Conservation (phyloP, 37 sponge, comb jelly and placozoan genomes). For the Spongilla lacustris region DNA sequence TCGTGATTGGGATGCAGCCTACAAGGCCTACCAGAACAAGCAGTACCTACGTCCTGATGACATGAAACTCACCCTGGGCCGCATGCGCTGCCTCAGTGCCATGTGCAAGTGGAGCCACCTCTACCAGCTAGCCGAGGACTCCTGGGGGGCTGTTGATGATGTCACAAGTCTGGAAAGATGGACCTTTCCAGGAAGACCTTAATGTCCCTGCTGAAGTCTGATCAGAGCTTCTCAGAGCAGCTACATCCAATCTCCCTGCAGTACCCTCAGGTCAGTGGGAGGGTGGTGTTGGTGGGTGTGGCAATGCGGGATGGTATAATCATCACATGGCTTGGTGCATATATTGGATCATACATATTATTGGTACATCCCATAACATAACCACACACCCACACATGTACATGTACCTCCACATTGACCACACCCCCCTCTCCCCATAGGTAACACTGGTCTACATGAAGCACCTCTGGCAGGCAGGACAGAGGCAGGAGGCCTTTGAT, state of each 20-base stretch:
- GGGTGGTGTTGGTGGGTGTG: not conserved
- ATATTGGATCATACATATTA: not conserved
- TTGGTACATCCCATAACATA: not conserved
- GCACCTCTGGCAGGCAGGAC: constrained; percentile 82
- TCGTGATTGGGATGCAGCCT: constrained; percentile 92
- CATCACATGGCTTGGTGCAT: not conserved
- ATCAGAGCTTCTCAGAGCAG: constrained; percentile 26
- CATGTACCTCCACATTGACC: not conserved
- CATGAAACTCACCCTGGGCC: constrained; percentile 77
- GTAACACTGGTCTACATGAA: constrained; percentile 90
- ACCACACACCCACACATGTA: not conserved
- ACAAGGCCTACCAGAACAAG: constrained; percentile 79
- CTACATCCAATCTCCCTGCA: constrained; percentile 39
- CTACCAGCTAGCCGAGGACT: constrained; percentile 76
- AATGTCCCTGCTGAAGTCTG: constrained; percentile 61
- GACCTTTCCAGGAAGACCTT: constrained; percentile 70
- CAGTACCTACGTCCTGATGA: constrained; percentile 73
- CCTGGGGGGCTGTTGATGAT: constrained; percentile 83
- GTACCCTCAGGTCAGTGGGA: constrained; percentile 50
- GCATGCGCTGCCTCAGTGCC: constrained; percentile 93
- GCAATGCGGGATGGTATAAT: not conserved
- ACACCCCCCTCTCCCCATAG: too few species aligned
- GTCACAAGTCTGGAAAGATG: constrained; percentile 80
- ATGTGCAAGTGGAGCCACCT: constrained; percentile 92
- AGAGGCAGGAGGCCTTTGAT: constrained; percentile 58